phyloP scores from a whole-genome alignment of 2,888 invertebrate genomes.

The Cephus spinipes region DNA sequence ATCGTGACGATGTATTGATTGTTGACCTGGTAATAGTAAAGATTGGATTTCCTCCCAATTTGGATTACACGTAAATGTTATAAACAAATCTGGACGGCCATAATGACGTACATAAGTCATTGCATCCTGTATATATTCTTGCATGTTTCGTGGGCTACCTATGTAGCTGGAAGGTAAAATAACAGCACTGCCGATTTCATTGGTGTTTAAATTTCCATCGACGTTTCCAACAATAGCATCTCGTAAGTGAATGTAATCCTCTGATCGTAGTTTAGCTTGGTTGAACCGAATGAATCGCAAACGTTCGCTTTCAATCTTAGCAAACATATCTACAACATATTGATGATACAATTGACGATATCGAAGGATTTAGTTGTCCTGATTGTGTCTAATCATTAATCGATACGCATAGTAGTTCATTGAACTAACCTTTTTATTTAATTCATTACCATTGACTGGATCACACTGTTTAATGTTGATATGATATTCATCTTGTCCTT shows the following conservation, averaged over 20 bases:
- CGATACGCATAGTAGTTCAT: constrained; percentile 45
- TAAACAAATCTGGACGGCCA: constrained; percentile 52
- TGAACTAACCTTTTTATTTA: constrained; percentile 37
- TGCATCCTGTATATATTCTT: constrained; percentile 50
- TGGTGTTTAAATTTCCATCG: constrained; percentile 28
- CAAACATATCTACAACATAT: constrained; percentile 57
- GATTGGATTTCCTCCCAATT: no score
- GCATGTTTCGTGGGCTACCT: constrained; percentile 48
- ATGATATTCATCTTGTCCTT: constrained; percentile 38
- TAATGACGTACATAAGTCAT: constrained; percentile 53
- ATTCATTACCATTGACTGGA: constrained; percentile 11
- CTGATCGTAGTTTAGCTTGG: constrained; percentile 46
- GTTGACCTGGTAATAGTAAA: constrained; percentile 16
- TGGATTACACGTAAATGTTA: no score
- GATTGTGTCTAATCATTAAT: constrained; percentile 36
- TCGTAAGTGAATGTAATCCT: constrained; percentile 54
- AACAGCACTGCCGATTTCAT: constrained; percentile 16
- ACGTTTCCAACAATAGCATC: constrained; percentile 46
- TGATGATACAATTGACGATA: constrained; percentile 51
- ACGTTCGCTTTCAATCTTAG: constrained; percentile 55
- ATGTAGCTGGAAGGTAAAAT: constrained; percentile 39
- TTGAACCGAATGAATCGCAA: constrained; percentile 49
- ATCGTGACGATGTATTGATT: constrained; percentile 30
- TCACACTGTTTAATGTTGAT: constrained; percentile 29
- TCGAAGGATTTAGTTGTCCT: constrained; percentile 35